Conservation (phyloP, 2,113 vertebrate genomes). For the Myrmecobius fasciatus region DNA sequence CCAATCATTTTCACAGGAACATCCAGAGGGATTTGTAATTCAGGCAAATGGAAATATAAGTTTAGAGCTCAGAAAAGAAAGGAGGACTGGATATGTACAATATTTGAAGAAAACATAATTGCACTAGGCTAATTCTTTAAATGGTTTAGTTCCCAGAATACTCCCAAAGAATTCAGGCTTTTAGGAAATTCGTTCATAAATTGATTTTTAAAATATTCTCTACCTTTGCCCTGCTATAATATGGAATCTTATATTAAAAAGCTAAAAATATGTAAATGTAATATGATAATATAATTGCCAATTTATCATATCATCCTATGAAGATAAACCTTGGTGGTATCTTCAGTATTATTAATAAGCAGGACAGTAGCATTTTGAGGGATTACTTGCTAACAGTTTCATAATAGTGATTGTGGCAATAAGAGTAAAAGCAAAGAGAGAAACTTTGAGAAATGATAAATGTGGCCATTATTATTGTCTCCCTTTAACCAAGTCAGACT, state of each 20-base stretch:
- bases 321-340: constrained; percentile 36
- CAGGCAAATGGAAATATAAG: background rate
- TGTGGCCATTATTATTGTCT: background rate
- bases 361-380: fast-evolving
- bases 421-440: constrained; percentile 22
- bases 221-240: background rate
- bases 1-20: too few relatives aligned
- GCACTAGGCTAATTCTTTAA: background rate
- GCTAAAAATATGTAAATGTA: background rate
- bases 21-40: background rate
- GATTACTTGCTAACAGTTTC: constrained; percentile 46
- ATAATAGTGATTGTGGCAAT: background rate
- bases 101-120: background rate
- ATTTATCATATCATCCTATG: constrained; percentile 18
- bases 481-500: background rate
- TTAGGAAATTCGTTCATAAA: background rate
- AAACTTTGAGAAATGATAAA: constrained; percentile 4
- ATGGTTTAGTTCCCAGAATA: background rate
- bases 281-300: constrained; percentile 1
- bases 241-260: background rate
- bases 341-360: constrained; percentile 28
- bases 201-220: background rate
- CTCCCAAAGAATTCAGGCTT: background rate
- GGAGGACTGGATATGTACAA: background rate
- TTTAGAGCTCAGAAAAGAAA: background rate